These are phyloP conservation scores for Siniperca chuatsi DNA, from an alignment of 2,113 vertebrate species.

Conservation along the genomic window DNA sequence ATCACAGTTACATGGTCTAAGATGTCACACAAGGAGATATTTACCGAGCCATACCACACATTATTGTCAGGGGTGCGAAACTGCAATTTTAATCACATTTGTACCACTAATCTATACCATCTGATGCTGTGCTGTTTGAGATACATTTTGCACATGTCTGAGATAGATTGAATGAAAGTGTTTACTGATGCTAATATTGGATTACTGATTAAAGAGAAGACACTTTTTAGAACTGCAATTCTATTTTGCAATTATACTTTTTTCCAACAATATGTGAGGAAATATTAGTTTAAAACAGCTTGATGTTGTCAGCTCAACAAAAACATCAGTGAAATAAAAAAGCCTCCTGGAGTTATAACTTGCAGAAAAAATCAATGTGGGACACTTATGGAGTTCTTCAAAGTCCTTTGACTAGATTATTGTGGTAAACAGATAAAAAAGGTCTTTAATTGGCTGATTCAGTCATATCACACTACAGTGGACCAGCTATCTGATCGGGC, in stretches of 20 bases:
- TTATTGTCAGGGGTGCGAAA: neutral
- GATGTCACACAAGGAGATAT: neutral
- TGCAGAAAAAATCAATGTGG: neutral
- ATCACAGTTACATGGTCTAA: neutral
- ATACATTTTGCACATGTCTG: neutral
- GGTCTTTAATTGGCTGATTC: neutral
- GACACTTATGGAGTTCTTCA: neutral
- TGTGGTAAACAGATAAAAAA: slow-evolving; percentile 3
- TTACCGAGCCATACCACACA: neutral
- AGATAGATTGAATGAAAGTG: neutral
- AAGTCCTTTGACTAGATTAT: neutral
- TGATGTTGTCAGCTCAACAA: neutral
- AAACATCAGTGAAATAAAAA: neutral
- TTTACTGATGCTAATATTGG: neutral
- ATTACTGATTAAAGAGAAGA: neutral
- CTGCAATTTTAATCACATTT: neutral
- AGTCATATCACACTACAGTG: neutral
- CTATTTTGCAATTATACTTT: no score
- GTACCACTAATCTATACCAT: neutral
- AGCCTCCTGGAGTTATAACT: neutral
- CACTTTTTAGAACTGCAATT: neutral
- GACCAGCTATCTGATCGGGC: neutral
- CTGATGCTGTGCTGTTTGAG: neutral
- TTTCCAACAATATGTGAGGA: neutral
- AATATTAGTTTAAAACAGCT: neutral